Percentiles rank a stretch among this genome's conserved stretches.
These are phyloP conservation scores for Sebastes hubbsi DNA, from an alignment of 2,797 vertebrate species.

Conservation along the genomic window DNA sequence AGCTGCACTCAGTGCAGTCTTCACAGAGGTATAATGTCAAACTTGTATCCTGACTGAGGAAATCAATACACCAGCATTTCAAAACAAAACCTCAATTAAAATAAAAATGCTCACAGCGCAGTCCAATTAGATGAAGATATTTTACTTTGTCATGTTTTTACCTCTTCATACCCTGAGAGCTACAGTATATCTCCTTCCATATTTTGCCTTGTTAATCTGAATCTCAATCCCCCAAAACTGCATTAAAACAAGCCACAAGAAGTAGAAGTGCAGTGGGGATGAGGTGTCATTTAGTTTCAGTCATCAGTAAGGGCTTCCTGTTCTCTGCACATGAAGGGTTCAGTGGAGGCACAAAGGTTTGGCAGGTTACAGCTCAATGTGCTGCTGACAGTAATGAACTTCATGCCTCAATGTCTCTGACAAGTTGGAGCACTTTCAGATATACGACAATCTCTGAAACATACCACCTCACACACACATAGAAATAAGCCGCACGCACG, in stretches of 20 bases:
- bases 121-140: not conserved
- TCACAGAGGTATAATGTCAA: not conserved
- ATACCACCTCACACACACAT: not conserved
- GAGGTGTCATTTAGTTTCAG: not conserved
- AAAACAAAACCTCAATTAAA: not conserved
- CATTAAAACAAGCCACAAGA: not conserved
- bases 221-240: not conserved
- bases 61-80: not conserved
- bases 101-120: not conserved
- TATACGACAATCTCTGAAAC: not conserved
- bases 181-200: not conserved
- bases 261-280: not conserved
- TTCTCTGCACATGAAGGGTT: not conserved
- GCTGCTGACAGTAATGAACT: constrained; percentile 37
- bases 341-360: constrained; percentile 18
- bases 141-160: not conserved
- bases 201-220: not conserved
- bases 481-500: too few relatives aligned
- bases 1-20: not conserved
- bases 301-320: not conserved
- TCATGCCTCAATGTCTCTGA: constrained; percentile 42
- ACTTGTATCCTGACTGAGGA: not conserved
- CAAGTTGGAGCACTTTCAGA: constrained; percentile 1
- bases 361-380: constrained; percentile 39
- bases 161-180: not conserved